Conservation (phyloP, 2,797 vertebrate genomes). For the Tenualosa ilisha region DNA sequence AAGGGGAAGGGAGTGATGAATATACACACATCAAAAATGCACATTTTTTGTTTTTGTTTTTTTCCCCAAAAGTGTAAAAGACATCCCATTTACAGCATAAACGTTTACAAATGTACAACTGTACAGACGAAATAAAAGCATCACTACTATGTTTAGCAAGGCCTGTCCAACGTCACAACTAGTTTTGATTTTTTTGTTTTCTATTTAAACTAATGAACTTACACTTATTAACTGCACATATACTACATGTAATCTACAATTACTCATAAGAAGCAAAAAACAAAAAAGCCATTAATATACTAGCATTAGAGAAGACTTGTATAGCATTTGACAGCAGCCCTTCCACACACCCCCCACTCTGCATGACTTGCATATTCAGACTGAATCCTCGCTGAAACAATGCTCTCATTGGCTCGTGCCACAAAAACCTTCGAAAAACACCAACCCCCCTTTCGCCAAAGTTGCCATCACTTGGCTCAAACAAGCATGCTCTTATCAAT, state of each 20-base stretch:
- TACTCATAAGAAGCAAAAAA: constrained; percentile 90
- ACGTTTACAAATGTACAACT: constrained; percentile 99
- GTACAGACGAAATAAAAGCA: constrained; percentile 95
- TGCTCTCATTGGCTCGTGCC: not conserved
- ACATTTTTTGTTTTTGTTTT: constrained; percentile 79
- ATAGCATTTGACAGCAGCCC: constrained; percentile 80
- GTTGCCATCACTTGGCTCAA: not conserved
- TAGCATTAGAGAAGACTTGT: constrained; percentile 86
- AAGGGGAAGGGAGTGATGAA: constrained; percentile 90
- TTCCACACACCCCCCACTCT: constrained; percentile 59
- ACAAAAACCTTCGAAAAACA: constrained; percentile 11
- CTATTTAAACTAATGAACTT: constrained; percentile 88
- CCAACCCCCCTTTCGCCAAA: not conserved
- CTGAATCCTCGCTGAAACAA: constrained; percentile 35
- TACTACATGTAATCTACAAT: constrained; percentile 88
- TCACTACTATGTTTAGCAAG: constrained; percentile 96
- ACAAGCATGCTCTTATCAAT: not conserved
- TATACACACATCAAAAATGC: constrained; percentile 94
- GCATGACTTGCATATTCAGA: constrained; percentile 62
- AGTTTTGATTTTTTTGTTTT: constrained; percentile 63
- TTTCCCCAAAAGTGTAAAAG: constrained; percentile 86
- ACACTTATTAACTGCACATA: constrained; percentile 97
- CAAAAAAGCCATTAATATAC: constrained; percentile 81
- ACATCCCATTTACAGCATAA: constrained; percentile 99
- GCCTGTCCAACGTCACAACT: constrained; percentile 89